These are phyloP conservation scores for Cartodere bifasciata DNA, from an alignment of 2,888 invertebrate genomes.

Conservation along the genomic window DNA sequence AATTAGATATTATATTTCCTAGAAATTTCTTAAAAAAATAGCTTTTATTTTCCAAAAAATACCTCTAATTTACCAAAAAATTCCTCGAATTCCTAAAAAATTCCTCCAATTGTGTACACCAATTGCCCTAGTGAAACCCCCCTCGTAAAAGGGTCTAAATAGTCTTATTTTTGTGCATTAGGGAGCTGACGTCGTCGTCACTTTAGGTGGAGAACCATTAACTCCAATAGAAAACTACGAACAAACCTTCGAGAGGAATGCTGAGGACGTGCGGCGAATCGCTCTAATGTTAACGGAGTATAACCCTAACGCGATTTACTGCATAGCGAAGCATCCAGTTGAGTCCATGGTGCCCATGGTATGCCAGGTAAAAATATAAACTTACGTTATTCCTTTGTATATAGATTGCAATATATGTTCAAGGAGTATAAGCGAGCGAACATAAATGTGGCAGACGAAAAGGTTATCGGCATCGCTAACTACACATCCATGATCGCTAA, in stretches of 20 bases:
- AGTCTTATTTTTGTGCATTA: constrained; percentile 16
- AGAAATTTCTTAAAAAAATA: too few species aligned
- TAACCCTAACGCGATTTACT: constrained; percentile 27
- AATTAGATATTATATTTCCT: too few species aligned
- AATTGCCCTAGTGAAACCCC: too few species aligned
- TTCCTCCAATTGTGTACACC: too few species aligned
- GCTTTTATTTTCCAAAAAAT: too few species aligned
- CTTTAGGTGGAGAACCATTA: constrained; percentile 27
- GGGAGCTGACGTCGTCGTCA: constrained; percentile 27
- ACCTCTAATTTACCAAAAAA: too few species aligned
- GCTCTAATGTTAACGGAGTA: constrained; percentile 29
- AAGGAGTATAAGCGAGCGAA: constrained; percentile 30
- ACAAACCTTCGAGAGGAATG: constrained; percentile 27
- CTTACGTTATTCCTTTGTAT: neutral
- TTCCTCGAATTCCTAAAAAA: too few species aligned
- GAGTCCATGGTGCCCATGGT: constrained; percentile 31
- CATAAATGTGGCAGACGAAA: constrained; percentile 12
- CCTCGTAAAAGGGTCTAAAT: too few species aligned
- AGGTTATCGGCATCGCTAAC: constrained; percentile 28
- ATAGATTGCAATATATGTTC: constrained; percentile 8
- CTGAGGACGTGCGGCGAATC: constrained; percentile 25
- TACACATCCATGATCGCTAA: constrained; percentile 24
- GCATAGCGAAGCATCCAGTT: constrained; percentile 30
- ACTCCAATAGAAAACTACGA: constrained; percentile 19
- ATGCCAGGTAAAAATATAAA: constrained; percentile 24